Evolutionary conservation across 2,888 invertebrate genomes (phyloP), one percentile per base, ranked within the genome.

Genomic region (Athripsodes cinereus): DNA sequence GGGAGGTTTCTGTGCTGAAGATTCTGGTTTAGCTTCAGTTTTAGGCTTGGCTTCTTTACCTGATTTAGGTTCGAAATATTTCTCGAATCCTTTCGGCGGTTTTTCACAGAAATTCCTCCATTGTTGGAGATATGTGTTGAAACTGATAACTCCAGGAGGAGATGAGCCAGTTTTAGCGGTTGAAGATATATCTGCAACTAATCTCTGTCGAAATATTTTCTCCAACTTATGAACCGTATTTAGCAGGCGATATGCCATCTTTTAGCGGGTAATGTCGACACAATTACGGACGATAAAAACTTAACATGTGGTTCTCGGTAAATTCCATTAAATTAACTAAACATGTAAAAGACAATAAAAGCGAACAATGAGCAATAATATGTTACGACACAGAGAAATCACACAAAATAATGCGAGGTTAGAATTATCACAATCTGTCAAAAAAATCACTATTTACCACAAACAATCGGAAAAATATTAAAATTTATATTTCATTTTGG

Each of bases 21-120:
- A 16, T 77, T 71, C 58, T 68, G 72, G 62, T 67, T 67, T 2
- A 68, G 66, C 44, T 68, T 68, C 16, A 68, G 64, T 65, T 73
- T 74, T 66, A 74, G 73, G 48, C 71, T 72, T 22, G 71, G 65
- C 53, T 20, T 66, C 69, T 69, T 80, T 79, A 16, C 46, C 52
- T 5, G 57, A 47, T 31, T 82, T 81, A 8, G 86, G 87, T 68
- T 87, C 84, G 67, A 92, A 96, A 72, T 90, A 95, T 69, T 96
- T 95, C 70, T 94, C 96, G 72, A 96, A 96, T 1, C 96, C 96
- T 74, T 94, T 94, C 0, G 95, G 95, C 13, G 90, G 88, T 68
- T 89, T 87, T 66, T 88, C 85, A 68, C 88, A 87, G 66, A 90
- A 80, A 58, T 81, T 64, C 64, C 71, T 73, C 79, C 79, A 88